Conservation (phyloP, 2,888 invertebrate genomes). For the Gymnosoma rotundatum region DNA sequence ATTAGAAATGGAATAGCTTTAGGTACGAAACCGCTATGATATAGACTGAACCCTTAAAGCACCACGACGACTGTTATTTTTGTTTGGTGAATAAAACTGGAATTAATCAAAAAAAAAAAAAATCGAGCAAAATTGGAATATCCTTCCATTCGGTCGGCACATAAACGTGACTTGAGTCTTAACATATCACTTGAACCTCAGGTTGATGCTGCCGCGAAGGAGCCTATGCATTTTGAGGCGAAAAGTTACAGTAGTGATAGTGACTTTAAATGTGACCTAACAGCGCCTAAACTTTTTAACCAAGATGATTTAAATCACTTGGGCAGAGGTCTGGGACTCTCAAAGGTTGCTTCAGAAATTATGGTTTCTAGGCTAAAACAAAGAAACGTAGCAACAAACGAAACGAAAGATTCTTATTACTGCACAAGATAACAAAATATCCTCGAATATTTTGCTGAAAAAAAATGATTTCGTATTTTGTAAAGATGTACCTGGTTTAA, state of each 20-base stretch:
- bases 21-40: not conserved
- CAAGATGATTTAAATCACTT: too few relatives aligned
- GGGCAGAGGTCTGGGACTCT: too few relatives aligned
- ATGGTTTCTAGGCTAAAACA: slow-evolving; percentile 17
- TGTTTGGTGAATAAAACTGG: slow-evolving; percentile 2
- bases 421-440: not conserved
- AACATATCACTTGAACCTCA: not conserved
- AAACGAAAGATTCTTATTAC: not conserved
- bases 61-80: not conserved
- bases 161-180: slow-evolving; percentile 15
- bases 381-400: not conserved
- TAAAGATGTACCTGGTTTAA: not conserved
- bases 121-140: slow-evolving; percentile 11
- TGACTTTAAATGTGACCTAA: slow-evolving; percentile 9
- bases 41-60: not conserved
- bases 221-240: slow-evolving; percentile 2
- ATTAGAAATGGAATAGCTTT: not conserved
- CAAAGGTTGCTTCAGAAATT: not conserved
- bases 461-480: slow-evolving; percentile 19
- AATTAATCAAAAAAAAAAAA: not conserved
- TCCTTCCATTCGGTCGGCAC: not conserved
- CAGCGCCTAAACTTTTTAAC: not conserved
- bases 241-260: slow-evolving; percentile 9
- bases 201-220: not conserved
- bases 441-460: not conserved